These are phyloP conservation scores for Hemaris fuciformis DNA, from an alignment of 2,888 invertebrate genomes.

Conservation along the genomic window DNA sequence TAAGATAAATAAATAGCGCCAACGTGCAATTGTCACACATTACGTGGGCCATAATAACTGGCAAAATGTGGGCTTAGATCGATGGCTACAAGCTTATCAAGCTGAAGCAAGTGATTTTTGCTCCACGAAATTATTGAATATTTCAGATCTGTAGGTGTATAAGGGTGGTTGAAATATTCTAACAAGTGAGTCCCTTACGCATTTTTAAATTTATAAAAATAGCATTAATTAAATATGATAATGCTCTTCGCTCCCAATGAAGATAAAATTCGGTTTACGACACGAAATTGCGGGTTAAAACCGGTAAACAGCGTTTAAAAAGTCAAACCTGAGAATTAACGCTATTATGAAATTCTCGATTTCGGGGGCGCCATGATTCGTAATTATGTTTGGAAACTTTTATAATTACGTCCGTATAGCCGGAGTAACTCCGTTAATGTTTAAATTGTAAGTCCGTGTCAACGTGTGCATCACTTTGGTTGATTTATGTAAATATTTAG, in stretches of 20 bases:
- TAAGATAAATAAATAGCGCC: no score
- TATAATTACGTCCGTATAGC: conserved; percentile 44
- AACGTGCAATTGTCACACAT: no score
- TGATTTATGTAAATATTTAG: conserved; percentile 21
- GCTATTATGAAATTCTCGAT: conserved; percentile 20
- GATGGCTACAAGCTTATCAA: no score
- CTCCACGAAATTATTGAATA: no score
- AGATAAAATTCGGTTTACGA: background rate
- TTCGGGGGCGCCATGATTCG: conserved; percentile 32
- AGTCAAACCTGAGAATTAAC: conserved; percentile 31
- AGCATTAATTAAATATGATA: background rate
- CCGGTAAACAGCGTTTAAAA: conserved; percentile 25
- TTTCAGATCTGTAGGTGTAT: no score
- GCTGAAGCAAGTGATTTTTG: no score
- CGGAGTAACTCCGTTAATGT: conserved; percentile 44
- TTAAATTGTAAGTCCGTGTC: conserved; percentile 38
- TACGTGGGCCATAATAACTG: no score
- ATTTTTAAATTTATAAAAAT: background rate
- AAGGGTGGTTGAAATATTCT: no score
- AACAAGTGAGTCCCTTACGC: no score
- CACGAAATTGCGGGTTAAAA: conserved; percentile 1
- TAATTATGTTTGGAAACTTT: conserved; percentile 44
- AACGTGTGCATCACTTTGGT: conserved; percentile 25
- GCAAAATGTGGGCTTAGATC: no score
- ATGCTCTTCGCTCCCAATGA: background rate